phyloP scores from a whole-genome alignment of 2,888 invertebrate species.

The Agrilus mali region DNA sequence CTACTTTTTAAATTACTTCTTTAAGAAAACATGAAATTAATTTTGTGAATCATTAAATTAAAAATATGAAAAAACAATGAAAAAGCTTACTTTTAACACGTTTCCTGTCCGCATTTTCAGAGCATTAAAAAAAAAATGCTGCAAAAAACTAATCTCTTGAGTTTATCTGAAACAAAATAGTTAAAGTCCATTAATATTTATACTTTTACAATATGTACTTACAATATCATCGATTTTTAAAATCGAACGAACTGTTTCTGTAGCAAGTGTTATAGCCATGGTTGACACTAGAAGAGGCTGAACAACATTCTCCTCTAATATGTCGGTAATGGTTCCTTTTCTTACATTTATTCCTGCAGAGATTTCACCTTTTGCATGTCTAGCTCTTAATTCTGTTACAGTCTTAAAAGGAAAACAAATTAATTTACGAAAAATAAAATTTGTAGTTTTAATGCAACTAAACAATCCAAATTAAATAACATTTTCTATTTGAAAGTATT shows the following conservation, averaged over 20 bases:
- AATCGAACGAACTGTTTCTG: constrained; percentile 95
- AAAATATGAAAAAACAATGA: not conserved
- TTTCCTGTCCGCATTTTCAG: not conserved
- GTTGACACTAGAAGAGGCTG: constrained; percentile 93
- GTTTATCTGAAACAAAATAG: constrained; percentile 8
- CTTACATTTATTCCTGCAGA: constrained; percentile 94
- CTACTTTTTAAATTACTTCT: no score
- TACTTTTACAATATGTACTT: constrained; percentile 31
- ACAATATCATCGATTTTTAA: constrained; percentile 99
- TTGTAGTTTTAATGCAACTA: no score
- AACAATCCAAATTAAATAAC: no score
- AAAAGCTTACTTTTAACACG: not conserved
- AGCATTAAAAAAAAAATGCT: not conserved
- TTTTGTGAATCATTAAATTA: no score
- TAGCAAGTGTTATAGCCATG: constrained; percentile 84
- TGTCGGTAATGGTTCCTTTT: constrained; percentile 92
- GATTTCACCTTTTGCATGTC: constrained; percentile 77
- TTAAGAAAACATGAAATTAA: no score
- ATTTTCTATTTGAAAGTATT: no score
- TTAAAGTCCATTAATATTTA: not conserved
- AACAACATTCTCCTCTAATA: constrained; percentile 91
- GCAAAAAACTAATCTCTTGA: constrained; percentile 7
- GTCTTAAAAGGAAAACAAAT: constrained; percentile 37
- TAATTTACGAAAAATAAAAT: no score
- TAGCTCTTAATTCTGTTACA: constrained; percentile 89